Conservation (phyloP, 37 sponge, comb jelly and placozoan genomes). For the Chondrosia reniformis region DNA sequence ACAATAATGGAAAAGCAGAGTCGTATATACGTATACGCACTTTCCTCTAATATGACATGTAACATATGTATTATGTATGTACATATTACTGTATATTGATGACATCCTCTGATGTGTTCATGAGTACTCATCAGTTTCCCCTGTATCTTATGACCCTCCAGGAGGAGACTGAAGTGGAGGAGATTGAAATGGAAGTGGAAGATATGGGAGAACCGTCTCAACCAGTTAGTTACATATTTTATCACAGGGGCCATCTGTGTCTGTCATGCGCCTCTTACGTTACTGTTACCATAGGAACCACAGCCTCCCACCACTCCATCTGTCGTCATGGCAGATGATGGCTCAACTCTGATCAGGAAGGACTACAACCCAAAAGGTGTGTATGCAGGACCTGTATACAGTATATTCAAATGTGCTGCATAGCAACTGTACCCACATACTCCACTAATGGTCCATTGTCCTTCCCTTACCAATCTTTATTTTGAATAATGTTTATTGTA, state of each 20-base stretch:
- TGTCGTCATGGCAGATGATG: not conserved
- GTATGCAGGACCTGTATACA: not conserved
- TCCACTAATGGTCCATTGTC: no score
- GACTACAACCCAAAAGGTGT: constrained; percentile 90
- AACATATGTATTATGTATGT: no score
- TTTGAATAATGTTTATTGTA: not conserved
- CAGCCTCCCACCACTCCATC: constrained; percentile 20
- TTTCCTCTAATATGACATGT: no score
- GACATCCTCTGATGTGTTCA: no score
- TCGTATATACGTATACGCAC: no score
- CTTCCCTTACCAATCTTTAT: no score
- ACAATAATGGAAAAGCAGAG: no score
- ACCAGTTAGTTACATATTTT: no score
- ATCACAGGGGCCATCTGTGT: no score
- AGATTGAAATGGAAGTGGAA: constrained; percentile 93
- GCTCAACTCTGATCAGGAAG: constrained; percentile 45
- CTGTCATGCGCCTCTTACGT: no score
- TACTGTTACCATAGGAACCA: constrained; percentile 1
- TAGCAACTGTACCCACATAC: not conserved
- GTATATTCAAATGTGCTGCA: not conserved
- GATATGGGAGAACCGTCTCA: constrained; percentile 49
- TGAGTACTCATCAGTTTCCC: not conserved
- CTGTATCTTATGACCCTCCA: not conserved
- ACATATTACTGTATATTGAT: no score
- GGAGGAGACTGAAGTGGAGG: constrained; percentile 60